Percentiles rank a stretch among this genome's conserved stretches.
Conservation (phyloP, 2,888 invertebrate species). For the Pecten maximus region DNA sequence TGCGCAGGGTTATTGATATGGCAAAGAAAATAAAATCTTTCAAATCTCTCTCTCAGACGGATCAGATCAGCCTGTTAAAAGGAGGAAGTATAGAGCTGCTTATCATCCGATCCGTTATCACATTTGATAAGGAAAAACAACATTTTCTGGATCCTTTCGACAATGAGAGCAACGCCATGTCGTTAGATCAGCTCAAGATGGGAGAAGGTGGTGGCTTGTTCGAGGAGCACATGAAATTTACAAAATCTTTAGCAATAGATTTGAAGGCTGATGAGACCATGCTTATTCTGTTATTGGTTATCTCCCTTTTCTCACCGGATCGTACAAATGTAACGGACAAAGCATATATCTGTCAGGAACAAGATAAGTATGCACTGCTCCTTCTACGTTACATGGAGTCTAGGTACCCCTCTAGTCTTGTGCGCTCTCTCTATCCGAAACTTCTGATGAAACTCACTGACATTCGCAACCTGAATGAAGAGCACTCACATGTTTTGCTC, state of each 20-base stretch:
- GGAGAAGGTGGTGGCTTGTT: slow-evolving; percentile 75
- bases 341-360: slow-evolving; percentile 79
- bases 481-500: slow-evolving; percentile 94
- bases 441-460: slow-evolving; percentile 95
- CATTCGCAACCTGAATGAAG: slow-evolving; percentile 94
- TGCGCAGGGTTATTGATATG: slow-evolving; percentile 89
- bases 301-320: slow-evolving; percentile 94
- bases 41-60: slow-evolving; percentile 96
- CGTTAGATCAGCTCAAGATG: slow-evolving; percentile 92
- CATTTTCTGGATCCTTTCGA: slow-evolving; percentile 89
- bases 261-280: slow-evolving; percentile 93
- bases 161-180: slow-evolving; percentile 87
- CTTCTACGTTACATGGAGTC: slow-evolving; percentile 80
- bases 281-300: slow-evolving; percentile 95
- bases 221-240: slow-evolving; percentile 82
- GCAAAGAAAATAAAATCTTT: slow-evolving; percentile 88
- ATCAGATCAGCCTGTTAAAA: slow-evolving; percentile 94
- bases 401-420: slow-evolving; percentile 74
- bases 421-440: slow-evolving; percentile 79
- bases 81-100: slow-evolving; percentile 98
- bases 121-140: slow-evolving; percentile 94
- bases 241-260: slow-evolving; percentile 88
- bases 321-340: slow-evolving; percentile 87
- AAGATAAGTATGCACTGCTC: slow-evolving; percentile 81
- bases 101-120: slow-evolving; percentile 95